These are phyloP conservation scores for Bolinopsis microptera DNA, from an alignment of 37 sponge, comb jelly and placozoan genomes.

Conservation along the genomic window DNA sequence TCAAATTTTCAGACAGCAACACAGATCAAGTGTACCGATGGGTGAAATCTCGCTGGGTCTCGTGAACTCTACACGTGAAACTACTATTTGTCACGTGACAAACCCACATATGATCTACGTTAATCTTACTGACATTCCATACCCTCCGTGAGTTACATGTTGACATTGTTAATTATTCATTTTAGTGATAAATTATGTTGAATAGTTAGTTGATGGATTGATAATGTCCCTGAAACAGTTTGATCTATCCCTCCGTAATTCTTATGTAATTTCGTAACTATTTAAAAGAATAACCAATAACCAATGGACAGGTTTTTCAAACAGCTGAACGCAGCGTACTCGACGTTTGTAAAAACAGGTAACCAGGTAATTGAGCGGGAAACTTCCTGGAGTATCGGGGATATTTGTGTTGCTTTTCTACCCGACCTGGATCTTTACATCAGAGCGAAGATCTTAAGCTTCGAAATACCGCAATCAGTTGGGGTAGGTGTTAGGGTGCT, in stretches of 20 bases:
- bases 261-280: too few species aligned
- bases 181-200: too few species aligned
- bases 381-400: background rate
- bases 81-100: background rate
- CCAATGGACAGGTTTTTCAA: background rate
- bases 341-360: background rate
- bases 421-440: background rate
- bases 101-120: background rate
- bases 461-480: background rate
- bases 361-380: constrained; percentile 20
- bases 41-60: background rate
- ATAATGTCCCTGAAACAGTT: too few species aligned
- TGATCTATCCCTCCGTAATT: too few species aligned
- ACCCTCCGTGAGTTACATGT: background rate
- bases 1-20: background rate
- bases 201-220: too few species aligned
- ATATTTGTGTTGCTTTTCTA: background rate
- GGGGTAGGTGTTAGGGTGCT: too few species aligned
- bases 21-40: background rate
- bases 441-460: constrained; percentile 1
- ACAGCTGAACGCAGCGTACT: background rate
- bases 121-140: background rate
- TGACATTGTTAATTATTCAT: too few species aligned
- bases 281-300: too few species aligned
- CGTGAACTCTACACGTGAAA: background rate